Conservation (phyloP, 2,113 vertebrate species). For the Lonchura striata region DNA sequence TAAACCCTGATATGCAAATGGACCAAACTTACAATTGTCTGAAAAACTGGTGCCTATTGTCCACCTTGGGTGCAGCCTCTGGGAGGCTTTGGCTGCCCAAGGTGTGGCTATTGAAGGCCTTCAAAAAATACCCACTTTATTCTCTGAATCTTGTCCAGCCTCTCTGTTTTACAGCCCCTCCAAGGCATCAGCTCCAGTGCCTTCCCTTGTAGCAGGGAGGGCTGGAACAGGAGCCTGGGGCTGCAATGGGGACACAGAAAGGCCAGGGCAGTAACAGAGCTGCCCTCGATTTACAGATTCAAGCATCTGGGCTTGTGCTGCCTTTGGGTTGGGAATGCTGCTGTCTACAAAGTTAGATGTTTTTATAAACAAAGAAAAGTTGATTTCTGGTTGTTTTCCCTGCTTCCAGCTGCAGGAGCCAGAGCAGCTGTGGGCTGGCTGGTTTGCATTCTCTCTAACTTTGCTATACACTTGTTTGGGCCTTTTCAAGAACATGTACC, state of each 20-base stretch:
- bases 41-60: background rate
- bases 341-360: background rate
- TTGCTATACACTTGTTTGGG: background rate
- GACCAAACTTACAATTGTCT: background rate
- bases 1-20: background rate
- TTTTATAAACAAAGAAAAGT: background rate
- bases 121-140: background rate
- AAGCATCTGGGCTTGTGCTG: background rate
- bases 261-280: background rate
- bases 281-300: background rate
- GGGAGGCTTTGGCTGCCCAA: background rate
- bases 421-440: background rate
- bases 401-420: background rate
- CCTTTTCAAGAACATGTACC: background rate
- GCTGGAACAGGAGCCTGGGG: background rate
- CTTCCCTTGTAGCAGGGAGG: background rate
- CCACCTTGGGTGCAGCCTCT: background rate
- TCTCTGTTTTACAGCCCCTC: rapidly evolving
- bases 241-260: background rate
- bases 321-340: background rate
- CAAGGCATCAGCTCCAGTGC: background rate
- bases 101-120: background rate
- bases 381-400: background rate
- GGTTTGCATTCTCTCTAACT: background rate
- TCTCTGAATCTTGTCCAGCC: rapidly evolving